Base-by-base conservation (phyloP, 2,113 vertebrate species). In the Mesitornis unicolor region DNA sequence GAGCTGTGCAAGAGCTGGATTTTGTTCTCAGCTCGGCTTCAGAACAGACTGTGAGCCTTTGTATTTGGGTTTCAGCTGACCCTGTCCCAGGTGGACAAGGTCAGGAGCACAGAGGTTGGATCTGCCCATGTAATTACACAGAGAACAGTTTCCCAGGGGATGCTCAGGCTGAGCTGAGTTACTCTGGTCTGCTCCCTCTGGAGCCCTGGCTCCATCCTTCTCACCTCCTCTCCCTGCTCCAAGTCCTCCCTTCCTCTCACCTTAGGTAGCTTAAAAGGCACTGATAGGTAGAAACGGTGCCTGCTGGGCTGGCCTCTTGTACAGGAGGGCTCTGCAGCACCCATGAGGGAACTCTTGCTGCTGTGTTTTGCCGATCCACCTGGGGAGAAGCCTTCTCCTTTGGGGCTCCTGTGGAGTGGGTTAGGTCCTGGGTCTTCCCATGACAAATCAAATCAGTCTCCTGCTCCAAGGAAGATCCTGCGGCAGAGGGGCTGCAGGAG, bases 101-200 rank as follows among this genome's bases (percentile, higher is more conserved):
- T 40, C 28, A 2, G 2, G 50, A 70, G 33, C 31, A 15, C 60
- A 35, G 73, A 24, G 48, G 15, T 18, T 70, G 78, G 50, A 22
- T 31, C 70, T 77, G 56, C 70, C 24, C 3, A 0, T 0, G 1
- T 9, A 13, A 42, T 33, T 5, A 22, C 5, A 2, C 22, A 4
- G 69, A 42, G 69, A 57, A 54, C 21, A 15, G 3, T 38, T 75
- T 11, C n/a, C 19, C 13, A 5, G 43, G 19, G 36, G 64, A 19
- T 51, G 24, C 20, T 47, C 10, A 1, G 57, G 51, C 38, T 83
- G 50, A 38, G 57, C 56, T 26, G 43, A 13, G 45, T 65, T 45
- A 31, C 33, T 22, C 25, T 19, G 38, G 20, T 80, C 20, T 36
- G 60, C 6, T 33, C 31, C 36, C n/a, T 20, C 10, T 33, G 54